phyloP scores from a whole-genome alignment of 2,888 invertebrate genomes.

The Drosophila vallismaia region DNA sequence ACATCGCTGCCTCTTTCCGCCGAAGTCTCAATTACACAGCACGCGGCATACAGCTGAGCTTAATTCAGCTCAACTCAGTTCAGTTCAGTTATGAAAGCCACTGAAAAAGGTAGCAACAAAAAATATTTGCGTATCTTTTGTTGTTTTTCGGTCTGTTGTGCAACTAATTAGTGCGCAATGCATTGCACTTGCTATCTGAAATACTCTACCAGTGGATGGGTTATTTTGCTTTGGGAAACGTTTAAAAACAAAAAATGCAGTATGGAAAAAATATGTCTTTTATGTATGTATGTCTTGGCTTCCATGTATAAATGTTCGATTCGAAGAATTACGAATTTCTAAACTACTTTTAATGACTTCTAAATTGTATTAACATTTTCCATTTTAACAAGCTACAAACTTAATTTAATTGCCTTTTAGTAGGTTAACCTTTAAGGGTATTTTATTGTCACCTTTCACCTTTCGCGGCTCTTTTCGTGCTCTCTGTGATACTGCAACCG shows the following conservation, averaged over 20 bases:
- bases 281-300: no score
- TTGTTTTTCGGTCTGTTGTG: slow-evolving; percentile 80
- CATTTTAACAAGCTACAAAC: background rate
- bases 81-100: slow-evolving; percentile 66
- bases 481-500: slow-evolving; percentile 46
- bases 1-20: slow-evolving; percentile 13
- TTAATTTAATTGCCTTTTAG: background rate
- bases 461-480: slow-evolving; percentile 36
- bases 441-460: slow-evolving; percentile 10
- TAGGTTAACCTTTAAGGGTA: background rate
- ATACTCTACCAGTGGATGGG: slow-evolving; percentile 3
- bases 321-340: background rate
- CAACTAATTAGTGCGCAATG: slow-evolving; percentile 79
- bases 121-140: slow-evolving; percentile 79
- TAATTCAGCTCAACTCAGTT: slow-evolving; percentile 18
- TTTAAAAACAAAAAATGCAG: background rate
- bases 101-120: slow-evolving; percentile 12
- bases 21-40: slow-evolving; percentile 60
- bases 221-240: background rate
- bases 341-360: background rate
- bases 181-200: slow-evolving; percentile 57
- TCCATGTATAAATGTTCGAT: no score
- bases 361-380: no score
- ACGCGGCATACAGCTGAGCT: slow-evolving; percentile 29
- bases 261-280: background rate